These are phyloP conservation scores for Ictalurus furcatus DNA, from an alignment of 2,113 vertebrate genomes.

Conservation along the genomic window DNA sequence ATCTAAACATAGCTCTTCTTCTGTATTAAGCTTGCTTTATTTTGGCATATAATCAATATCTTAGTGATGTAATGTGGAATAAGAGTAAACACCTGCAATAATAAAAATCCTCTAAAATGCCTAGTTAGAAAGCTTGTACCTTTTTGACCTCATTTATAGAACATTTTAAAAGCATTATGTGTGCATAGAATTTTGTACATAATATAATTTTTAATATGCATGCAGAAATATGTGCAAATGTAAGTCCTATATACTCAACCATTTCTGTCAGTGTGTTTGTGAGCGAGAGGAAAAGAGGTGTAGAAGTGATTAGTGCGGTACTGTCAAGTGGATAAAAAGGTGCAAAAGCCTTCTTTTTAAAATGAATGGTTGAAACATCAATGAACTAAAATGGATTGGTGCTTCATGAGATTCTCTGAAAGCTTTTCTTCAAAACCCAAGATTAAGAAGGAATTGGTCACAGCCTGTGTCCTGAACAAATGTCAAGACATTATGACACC, in stretches of 20 bases:
- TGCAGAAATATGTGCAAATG: slow-evolving; percentile 8
- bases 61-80: neutral
- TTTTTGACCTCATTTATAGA: neutral
- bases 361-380: slow-evolving; percentile 71
- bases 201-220: slow-evolving; percentile 29
- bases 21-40: neutral
- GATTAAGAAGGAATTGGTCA: slow-evolving; percentile 61
- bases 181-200: neutral
- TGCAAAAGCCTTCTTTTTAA: slow-evolving; percentile 69
- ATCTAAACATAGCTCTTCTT: neutral
- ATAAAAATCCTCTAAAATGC: neutral
- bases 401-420: slow-evolving; percentile 57
- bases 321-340: slow-evolving; percentile 77
- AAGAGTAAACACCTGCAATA: neutral
- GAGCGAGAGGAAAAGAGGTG: slow-evolving; percentile 36
- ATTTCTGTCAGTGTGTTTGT: slow-evolving; percentile 51
- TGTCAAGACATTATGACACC: slow-evolving; percentile 49
- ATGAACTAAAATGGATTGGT: slow-evolving; percentile 66
- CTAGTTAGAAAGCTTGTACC: neutral
- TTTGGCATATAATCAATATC: neutral
- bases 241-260: slow-evolving; percentile 13
- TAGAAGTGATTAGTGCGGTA: slow-evolving; percentile 74
- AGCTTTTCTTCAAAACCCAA: slow-evolving; percentile 62
- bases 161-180: neutral
- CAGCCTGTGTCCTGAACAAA: slow-evolving; percentile 48